These are phyloP conservation scores for Diplosoma virens DNA, from an alignment of 23 tunicate species.

Conservation along the genomic window DNA sequence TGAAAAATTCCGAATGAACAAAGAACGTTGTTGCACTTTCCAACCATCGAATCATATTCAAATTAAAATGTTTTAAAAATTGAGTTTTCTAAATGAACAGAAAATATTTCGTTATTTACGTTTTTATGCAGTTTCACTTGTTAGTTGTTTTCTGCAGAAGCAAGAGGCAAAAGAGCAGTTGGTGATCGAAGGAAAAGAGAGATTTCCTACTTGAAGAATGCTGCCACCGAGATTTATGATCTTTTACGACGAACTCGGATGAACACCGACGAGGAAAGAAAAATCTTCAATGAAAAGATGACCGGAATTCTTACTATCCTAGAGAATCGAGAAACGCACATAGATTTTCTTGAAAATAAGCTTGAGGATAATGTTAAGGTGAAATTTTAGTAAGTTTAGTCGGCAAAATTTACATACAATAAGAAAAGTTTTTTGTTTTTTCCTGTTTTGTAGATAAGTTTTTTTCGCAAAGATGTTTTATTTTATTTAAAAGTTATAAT, in stretches of 20 bases:
- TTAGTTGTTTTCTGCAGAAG: too few species aligned
- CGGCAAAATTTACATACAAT: neutral
- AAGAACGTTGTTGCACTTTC: too few species aligned
- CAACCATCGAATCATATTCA: too few species aligned
- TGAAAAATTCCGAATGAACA: too few species aligned
- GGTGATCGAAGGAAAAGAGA: conserved; percentile 35
- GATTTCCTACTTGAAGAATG: conserved; percentile 64
- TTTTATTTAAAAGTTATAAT: too few species aligned
- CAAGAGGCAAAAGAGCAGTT: too few species aligned
- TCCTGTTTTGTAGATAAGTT: neutral
- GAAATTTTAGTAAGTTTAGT: neutral
- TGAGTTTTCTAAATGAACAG: too few species aligned
- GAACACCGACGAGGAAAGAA: conserved; percentile 69
- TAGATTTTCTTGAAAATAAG: conserved; percentile 45
- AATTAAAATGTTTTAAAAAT: too few species aligned
- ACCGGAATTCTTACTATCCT: conserved; percentile 37
- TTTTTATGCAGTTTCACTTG: too few species aligned
- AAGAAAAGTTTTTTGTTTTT: neutral
- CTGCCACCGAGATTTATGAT: conserved; percentile 75
- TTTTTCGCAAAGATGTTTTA: too few species aligned
- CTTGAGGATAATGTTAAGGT: conserved; percentile 37
- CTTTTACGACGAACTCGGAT: conserved; percentile 49
- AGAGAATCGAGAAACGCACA: conserved; percentile 43
- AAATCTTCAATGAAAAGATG: conserved; percentile 65
- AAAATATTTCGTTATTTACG: too few species aligned